Conservation (phyloP, 2,888 invertebrate species). For the Aspidapion aeneum region DNA sequence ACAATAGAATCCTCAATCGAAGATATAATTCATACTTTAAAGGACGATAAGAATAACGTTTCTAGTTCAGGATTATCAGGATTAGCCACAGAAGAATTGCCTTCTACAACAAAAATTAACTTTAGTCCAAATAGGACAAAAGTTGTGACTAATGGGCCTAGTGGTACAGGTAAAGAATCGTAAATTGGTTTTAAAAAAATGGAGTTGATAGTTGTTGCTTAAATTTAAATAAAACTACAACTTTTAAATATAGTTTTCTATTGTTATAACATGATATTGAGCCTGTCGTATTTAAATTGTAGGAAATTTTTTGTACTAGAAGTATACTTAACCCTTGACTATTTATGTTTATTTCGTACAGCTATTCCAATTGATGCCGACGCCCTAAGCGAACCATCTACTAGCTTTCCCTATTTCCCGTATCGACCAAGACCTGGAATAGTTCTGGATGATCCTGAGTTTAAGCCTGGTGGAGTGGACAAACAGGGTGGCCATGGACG, state of each 20-base stretch:
- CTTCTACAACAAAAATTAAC: neutral
- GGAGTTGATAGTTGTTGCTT: too few species aligned
- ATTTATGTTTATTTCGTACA: too few species aligned
- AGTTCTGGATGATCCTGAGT: conserved; percentile 80
- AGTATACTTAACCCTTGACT: neutral
- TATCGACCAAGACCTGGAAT: conserved; percentile 82
- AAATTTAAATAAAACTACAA: too few species aligned
- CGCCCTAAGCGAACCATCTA: neutral
- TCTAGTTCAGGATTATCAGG: neutral
- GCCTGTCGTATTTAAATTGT: too few species aligned
- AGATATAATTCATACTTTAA: neutral
- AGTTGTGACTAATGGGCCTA: neutral
- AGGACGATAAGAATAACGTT: neutral
- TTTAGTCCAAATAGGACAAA: neutral
- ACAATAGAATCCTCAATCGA: neutral
- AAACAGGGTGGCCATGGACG: conserved; percentile 36
- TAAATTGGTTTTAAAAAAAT: too few species aligned
- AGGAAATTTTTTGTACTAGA: too few species aligned
- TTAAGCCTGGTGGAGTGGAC: conserved; percentile 61
- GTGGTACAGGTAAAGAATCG: neutral
- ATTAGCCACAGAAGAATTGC: neutral
- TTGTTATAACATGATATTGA: too few species aligned
- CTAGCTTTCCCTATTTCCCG: conserved; percentile 52
- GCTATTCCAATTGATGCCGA: neutral
- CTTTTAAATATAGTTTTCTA: too few species aligned